Base-by-base conservation (phyloP, 2,113 vertebrate genomes). In the Apeltes quadracus region DNA sequence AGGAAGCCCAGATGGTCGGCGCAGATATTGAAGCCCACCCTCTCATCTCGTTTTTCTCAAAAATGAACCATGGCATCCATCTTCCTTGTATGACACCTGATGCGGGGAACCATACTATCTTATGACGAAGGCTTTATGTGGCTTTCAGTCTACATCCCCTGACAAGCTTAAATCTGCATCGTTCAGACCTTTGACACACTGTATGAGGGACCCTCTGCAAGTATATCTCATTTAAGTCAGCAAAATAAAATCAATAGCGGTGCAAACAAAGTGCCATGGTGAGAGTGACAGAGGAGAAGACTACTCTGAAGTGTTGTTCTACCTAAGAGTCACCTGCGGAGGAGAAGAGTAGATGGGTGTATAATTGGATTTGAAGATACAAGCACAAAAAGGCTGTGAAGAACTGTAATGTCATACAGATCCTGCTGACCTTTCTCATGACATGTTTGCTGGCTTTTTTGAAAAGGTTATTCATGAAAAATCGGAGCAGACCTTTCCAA, bases 391-490 rank as follows among this genome's bases (percentile, higher is more conserved):
- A 69, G 72, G 57, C 64, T 50, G 36, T 70, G 46, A 79, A 57
- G 59, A 78, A 72, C 48, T 56, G 62, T 81, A 82, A 86, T 86
- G 76, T 71, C 82, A 82, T 81, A 75, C 68, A 75, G 72, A 81
- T 76, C 65, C 38, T 11, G n/a, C 73, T 90, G 89, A 91, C 89
- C 89, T 93, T 92, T 92, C 38, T 36, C 16, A 12, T 66, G 76
- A 61, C 75, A 69, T 79, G 74, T 85, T 82, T 51, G 58, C 72
- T 76, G 76, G 76, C 58, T 83, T 85, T 86, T 87, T 76, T 88
- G 67, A 83, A 91, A 92, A 91, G 90, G 86, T 78, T 84, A 92
- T 36, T 46, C 74, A 73, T 79, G 77, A 77, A 65, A 77, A 83
- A 82, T 62, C 67, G 59, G 46, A 75, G 34, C 67, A 36, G 36